Evolutionary conservation across 2,797 vertebrate genomes (phyloP).

Genomic region (Gambelia wislizenii): DNA sequence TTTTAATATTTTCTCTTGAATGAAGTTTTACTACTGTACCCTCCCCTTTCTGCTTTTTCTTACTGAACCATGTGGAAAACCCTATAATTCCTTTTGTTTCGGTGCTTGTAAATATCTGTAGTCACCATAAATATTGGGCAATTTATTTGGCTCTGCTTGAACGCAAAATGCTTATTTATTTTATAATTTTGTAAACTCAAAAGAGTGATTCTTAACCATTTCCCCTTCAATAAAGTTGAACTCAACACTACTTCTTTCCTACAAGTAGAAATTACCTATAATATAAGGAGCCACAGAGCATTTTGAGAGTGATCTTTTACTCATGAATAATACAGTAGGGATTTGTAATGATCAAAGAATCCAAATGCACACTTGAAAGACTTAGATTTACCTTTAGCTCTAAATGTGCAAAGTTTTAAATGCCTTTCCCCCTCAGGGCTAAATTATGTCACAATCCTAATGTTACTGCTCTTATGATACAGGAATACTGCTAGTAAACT

Average conservation of each 20-base stretch:
- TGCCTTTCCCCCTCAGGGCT: not conserved
- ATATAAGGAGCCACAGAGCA: not conserved
- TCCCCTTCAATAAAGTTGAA: not conserved
- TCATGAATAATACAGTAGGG: slow-evolving; percentile 2
- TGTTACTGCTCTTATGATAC: slow-evolving; percentile 21
- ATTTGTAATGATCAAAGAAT: not conserved
- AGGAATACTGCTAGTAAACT: not conserved
- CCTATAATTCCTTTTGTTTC: not conserved
- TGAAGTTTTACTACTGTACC: not conserved
- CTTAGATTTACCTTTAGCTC: slow-evolving; percentile 1
- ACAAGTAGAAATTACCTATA: not conserved
- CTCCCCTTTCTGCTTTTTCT: not conserved
- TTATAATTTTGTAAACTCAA: not conserved
- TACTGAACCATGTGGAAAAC: not conserved
- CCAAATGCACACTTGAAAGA: slow-evolving; percentile 4
- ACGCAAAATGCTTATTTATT: not conserved
- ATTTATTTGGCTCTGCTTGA: not conserved
- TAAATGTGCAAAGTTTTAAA: slow-evolving; percentile 29
- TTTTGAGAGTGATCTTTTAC: not conserved
- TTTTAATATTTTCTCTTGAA: not conserved
- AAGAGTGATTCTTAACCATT: not conserved
- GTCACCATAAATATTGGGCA: not conserved
- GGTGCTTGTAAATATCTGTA: not conserved
- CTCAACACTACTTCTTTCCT: not conserved
- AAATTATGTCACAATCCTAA: slow-evolving; percentile 15